Evolutionary conservation across 2,888 invertebrate species (phyloP), one percentile per base, ranked within the genome.

Genomic region (Drosophila nigricruria): DNA sequence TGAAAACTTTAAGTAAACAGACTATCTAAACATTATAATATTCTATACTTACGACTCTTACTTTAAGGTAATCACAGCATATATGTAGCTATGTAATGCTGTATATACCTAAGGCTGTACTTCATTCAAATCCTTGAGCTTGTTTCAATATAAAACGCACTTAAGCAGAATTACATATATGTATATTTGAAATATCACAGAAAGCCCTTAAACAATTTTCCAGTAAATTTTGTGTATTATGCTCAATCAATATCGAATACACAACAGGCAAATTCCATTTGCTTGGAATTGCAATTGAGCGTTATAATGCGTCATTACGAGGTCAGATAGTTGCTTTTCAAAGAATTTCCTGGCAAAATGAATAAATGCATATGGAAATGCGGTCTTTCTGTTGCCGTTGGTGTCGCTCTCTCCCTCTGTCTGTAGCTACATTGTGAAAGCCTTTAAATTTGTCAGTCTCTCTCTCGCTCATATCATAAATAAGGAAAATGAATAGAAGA

Each of bases 401-500:
- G 18, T n/a, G 9, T 10, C 32, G 5, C 12, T n/a, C 38, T 27
- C 18, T 12, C 14, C 12, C 10, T 25, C n/a, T 34, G 9, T 23
- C 27, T 27, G 4, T 14, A 6, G 12, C n/a, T 42, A 54, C 30
- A 70, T 58, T 69, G 58, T n/a, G 1, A 30, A 49, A 73, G 62
- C 47, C 59, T 62, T 70, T 61, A 49, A 62, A 62, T 54, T 70
- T 70, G 65, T 61, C 66, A 43, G 23, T 23, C 23, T 30, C 59
- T 18, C 25, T 59, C 52, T 60, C 40, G 56, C 50, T 34, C 73
- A 72, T 66, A 73, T 69, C 77, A 73, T 79, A 75, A 87, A 89
- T 85, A 85, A 85, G 81, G 79, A 77, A 83, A 70, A 79, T 75
- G 60, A 61, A 79, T 87, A 84, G 77, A 79, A 89, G 73, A 89